Conservation (phyloP, 2,797 vertebrate genomes). For the Poecilia wingei region DNA sequence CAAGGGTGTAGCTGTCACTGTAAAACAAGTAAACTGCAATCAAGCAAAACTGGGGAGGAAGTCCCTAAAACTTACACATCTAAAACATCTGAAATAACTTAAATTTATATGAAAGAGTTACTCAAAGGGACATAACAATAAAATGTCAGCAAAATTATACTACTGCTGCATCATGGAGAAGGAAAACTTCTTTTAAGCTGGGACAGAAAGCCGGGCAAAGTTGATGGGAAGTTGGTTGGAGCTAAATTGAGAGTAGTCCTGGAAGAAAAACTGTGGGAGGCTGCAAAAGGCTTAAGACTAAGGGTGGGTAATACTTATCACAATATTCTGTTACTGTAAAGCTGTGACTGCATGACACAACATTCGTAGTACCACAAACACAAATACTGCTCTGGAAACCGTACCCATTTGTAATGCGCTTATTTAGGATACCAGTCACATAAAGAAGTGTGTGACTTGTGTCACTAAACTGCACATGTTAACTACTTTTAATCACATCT, state of each 20-base stretch:
- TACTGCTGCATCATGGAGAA: not conserved
- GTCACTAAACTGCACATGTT: no score
- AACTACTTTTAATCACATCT: no score
- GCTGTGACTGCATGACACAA: no score
- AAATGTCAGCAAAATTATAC: no score
- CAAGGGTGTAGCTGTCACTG: not conserved
- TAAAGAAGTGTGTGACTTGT: no score
- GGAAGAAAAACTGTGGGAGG: not conserved
- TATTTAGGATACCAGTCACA: no score
- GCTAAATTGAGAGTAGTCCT: not conserved
- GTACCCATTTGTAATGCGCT: no score
- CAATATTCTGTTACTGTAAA: no score
- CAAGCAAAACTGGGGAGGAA: not conserved
- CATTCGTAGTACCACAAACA: no score
- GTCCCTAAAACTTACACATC: not conserved
- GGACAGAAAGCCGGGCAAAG: not conserved
- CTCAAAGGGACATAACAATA: not conserved
- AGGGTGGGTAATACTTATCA: no score
- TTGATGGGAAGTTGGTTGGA: not conserved
- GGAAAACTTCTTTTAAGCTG: not conserved
- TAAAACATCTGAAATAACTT: not conserved
- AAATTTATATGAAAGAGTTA: not conserved
- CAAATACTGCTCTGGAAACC: no score
- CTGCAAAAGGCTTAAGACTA: not conserved
- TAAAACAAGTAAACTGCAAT: not conserved